Base-by-base conservation (phyloP, 2,797 vertebrate species). In the Megalops cyprinoides region DNA sequence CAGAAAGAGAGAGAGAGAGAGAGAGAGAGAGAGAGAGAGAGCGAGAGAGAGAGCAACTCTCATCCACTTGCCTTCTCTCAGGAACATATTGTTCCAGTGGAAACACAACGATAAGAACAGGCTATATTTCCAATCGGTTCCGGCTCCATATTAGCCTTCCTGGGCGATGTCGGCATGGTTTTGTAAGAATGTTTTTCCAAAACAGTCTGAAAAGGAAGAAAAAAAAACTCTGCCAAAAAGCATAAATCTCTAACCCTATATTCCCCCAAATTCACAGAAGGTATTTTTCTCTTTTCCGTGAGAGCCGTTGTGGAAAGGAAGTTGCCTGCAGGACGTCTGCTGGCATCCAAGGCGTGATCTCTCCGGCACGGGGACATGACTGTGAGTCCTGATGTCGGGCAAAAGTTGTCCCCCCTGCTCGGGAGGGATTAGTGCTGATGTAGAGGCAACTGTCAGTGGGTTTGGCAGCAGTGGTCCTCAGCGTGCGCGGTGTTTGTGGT, bases 1-100 rank as follows among this genome's bases (percentile, higher is more conserved):
- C 58, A 49, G 77, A 34, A n/a, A 71, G 51, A 23, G 76, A 84
- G 80, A 69, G 81, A 77, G 69, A 31, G 81, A 31, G 4, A 71
- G 69, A 78, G 77, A n/a, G 86, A 86, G 79, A 80, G 80, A 84
- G 18, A 39, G 74, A 69, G 39, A 25, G 15, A 65, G 28, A 42
- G 34, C 3, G 73, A 56, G 67, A 34, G 60, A 58, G 73, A 31
- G 51, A 65, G 74, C 58, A 76, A 51, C 15, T 67, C 58, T 74
- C 34, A 9, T 75, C 18, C 4, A 3, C 58, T 75, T 56, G 2
- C 71, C 69, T 67, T 75, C 56, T 65, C n/a, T 75, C 58, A 44
- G 42, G 55, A 60, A 80, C 79, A 62, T 75, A 74, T 46, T 75
- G 71, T 62, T 73, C 55, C 71, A n/a, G 12, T 56, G 49, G 65